Conservation (phyloP, 2,113 vertebrate species). For the Beaufortia kweichowensis region DNA sequence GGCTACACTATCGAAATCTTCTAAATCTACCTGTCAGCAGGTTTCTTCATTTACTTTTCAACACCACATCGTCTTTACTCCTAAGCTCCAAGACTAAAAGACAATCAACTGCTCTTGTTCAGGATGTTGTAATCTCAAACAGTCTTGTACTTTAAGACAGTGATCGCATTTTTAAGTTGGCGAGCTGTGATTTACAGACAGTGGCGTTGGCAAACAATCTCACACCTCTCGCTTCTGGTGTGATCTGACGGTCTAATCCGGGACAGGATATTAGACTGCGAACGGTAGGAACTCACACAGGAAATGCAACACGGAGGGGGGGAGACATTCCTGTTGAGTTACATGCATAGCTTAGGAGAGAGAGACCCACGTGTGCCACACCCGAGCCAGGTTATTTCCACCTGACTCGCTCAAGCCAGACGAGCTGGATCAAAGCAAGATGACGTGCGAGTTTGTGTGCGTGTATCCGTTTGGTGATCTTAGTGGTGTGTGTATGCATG, state of each 20-base stretch:
- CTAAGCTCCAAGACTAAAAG: constrained; percentile 13
- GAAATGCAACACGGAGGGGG: constrained; percentile 41
- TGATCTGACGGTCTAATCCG: constrained; percentile 45
- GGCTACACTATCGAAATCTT: constrained; percentile 25
- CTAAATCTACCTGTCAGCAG: constrained; percentile 55
- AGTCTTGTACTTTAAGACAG: not conserved
- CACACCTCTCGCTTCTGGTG: constrained; percentile 38
- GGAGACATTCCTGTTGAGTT: constrained; percentile 12
- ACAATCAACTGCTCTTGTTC: not conserved
- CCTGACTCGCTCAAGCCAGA: constrained; percentile 19
- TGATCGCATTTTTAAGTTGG: not conserved
- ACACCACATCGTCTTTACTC: constrained; percentile 21
- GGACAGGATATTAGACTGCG: constrained; percentile 47
- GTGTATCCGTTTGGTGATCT: not conserved
- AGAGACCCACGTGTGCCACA: not conserved
- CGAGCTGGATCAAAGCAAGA: constrained; percentile 1
- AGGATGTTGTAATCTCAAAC: not conserved
- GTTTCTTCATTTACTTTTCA: constrained; percentile 15
- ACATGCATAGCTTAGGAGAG: constrained; percentile 14
- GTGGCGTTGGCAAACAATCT: constrained; percentile 36
- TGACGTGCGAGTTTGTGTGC: not conserved
- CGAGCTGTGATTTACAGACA: constrained; percentile 6
- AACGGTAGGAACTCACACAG: constrained; percentile 36
- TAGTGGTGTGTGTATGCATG: not conserved
- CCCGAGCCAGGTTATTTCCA: constrained; percentile 8